Evolutionary conservation across 2,888 invertebrate species (phyloP).

Genomic region (Altica lythri): DNA sequence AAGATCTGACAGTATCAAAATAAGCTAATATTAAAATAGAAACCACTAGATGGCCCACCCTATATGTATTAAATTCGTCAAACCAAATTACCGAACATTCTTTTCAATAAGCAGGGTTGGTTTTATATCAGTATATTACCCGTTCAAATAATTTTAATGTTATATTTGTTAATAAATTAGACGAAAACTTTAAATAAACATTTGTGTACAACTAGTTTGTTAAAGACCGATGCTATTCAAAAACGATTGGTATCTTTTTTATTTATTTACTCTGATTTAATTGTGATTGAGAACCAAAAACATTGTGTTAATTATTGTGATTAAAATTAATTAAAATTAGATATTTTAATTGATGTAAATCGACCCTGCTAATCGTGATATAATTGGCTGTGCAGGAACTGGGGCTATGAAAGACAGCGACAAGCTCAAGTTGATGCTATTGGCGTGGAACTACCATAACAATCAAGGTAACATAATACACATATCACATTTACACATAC

Average conservation of each 20-base stretch:
- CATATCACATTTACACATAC: slow-evolving; percentile 29
- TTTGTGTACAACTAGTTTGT: too few species aligned
- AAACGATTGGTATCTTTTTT: too few species aligned
- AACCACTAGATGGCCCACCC: too few species aligned
- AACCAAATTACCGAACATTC: slow-evolving; percentile 28
- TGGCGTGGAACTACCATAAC: slow-evolving; percentile 87
- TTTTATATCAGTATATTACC: too few species aligned
- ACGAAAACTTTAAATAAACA: too few species aligned
- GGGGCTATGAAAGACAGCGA: slow-evolving; percentile 79
- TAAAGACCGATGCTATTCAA: too few species aligned
- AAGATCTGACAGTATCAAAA: too few species aligned
- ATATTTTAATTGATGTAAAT: slow-evolving; percentile 39
- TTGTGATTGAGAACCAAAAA: too few species aligned
- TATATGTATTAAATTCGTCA: background rate
- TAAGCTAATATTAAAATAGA: too few species aligned
- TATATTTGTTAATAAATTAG: too few species aligned
- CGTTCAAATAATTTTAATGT: too few species aligned
- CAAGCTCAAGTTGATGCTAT: slow-evolving; percentile 86
- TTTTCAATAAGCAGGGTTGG: slow-evolving; percentile 47
- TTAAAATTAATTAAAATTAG: slow-evolving; percentile 16
- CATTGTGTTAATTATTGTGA: background rate
- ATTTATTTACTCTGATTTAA: too few species aligned
- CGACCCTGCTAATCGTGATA: slow-evolving; percentile 57
- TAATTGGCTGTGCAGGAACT: slow-evolving; percentile 59
- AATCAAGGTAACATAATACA: slow-evolving; percentile 68